A percentile compares a stretch with the other conserved stretches of the same genome.
These are phyloP conservation scores for Rhynchomys soricoides DNA, from an alignment of 2,113 vertebrate species.

Conservation along the genomic window DNA sequence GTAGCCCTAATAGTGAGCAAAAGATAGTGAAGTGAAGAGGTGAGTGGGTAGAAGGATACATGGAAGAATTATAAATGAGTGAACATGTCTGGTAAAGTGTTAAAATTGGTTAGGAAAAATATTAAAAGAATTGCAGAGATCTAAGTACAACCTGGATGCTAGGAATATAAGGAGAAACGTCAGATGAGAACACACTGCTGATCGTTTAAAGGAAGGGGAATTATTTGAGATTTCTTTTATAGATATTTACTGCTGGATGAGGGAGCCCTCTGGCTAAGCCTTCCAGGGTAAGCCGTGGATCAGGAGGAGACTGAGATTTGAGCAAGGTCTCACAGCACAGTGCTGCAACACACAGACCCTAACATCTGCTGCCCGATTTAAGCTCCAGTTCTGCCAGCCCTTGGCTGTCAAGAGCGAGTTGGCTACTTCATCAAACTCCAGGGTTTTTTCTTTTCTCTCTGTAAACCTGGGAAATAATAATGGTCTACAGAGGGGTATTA, in stretches of 20 bases:
- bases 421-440: neutral
- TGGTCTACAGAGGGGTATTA: neutral
- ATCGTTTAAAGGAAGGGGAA: neutral
- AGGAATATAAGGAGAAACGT: neutral
- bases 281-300: neutral
- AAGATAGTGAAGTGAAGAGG: neutral
- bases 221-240: neutral
- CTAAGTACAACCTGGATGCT: neutral
- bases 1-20: neutral
- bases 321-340: neutral
- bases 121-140: neutral
- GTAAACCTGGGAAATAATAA: neutral
- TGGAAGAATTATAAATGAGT: neutral
- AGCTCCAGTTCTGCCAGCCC: neutral
- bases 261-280: neutral
- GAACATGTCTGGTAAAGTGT: neutral
- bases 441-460: neutral
- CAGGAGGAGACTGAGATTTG: neutral
- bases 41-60: neutral
- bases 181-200: neutral
- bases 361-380: neutral
- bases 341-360: neutral
- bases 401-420: neutral
- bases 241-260: conserved; percentile 26
- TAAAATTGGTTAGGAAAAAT: neutral